Evolutionary conservation across 2,888 invertebrate species (phyloP), one percentile per base, ranked within the genome.

Genomic region (Myopa testacea): DNA sequence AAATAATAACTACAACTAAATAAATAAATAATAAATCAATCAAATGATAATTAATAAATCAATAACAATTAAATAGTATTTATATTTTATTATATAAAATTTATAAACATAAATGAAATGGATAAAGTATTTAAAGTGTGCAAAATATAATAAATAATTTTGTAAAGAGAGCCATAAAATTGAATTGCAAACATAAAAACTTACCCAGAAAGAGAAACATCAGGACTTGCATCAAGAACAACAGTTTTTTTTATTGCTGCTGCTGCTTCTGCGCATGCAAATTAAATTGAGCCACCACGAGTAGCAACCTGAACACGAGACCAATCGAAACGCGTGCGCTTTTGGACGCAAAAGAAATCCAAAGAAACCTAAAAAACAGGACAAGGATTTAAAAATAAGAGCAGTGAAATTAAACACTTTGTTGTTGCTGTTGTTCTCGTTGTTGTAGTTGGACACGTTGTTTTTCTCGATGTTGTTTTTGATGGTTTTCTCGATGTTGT

Each of bases 361-460:
- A n/a, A n/a, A 55, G 10, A 45, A 45, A 10, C 45, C 45, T 45
- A 45, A 45, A 6, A 10, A 45, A 45, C 6, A 45, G 45, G 7
- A 10, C 6, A 45, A 45, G 45, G 45, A 45, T 84, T 84, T 84
- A 84, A 85, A 84, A 82, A 85, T 84, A 85, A 84, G 62, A 69
- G 37, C 58, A 60, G 50, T 55, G 50, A 52, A 19, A 38, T n/a
- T 37, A 16, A 67, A 78, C 12, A 45, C 69, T 62, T 80, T 78
- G 79, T 67, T 79, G 80, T 77, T 78, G 79, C 79, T 78, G 79
- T 67, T 79, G 80, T 77, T 78, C 78, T 34, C 58, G 52, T 62
- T 78, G 67, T 50, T 74, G 70, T 45, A 70, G 63, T 75, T 72
- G 58, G 45, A 19, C 37, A 37, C 26, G 14, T 63, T 67, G 72